phyloP scores from a whole-genome alignment of 1,140 invertebrate genomes.

The Diachasma alloeum region DNA sequence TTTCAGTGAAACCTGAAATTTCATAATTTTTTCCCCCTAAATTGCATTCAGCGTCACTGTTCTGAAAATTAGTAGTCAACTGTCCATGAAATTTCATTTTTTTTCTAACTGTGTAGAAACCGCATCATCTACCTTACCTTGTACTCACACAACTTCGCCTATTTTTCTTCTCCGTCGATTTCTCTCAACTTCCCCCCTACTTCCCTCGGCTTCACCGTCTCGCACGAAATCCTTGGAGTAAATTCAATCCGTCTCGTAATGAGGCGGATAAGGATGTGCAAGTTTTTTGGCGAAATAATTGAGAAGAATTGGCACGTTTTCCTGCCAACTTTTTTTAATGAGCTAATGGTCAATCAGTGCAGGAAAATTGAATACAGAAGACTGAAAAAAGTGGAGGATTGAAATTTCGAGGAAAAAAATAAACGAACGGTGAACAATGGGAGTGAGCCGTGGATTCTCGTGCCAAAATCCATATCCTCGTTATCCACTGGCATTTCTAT shows the following conservation, averaged over 20 bases:
- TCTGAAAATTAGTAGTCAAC: too few relatives aligned
- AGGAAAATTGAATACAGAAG: not conserved
- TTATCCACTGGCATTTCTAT: not conserved
- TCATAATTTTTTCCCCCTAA: too few relatives aligned
- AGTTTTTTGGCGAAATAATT: not conserved
- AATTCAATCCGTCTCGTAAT: not conserved
- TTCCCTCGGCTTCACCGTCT: not conserved
- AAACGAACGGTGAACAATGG: not conserved
- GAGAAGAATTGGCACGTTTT: not conserved
- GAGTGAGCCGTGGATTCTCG: not conserved
- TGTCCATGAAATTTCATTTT: too few relatives aligned
- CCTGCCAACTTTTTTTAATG: not conserved
- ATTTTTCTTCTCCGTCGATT: not conserved
- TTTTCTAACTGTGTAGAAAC: too few relatives aligned
- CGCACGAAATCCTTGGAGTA: not conserved
- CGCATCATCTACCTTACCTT: too few relatives aligned
- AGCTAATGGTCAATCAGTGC: not conserved
- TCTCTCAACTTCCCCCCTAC: not conserved
- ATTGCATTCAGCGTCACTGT: too few relatives aligned
- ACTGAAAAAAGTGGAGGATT: not conserved
- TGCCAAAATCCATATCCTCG: conserved; percentile 3
- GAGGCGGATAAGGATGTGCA: not conserved
- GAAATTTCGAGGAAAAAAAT: not conserved
- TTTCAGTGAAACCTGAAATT: too few relatives aligned
- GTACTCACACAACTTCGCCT: too few relatives aligned